Evolutionary conservation across 2,113 vertebrate species (phyloP).

Genomic region (Peromyscus maniculatus): DNA sequence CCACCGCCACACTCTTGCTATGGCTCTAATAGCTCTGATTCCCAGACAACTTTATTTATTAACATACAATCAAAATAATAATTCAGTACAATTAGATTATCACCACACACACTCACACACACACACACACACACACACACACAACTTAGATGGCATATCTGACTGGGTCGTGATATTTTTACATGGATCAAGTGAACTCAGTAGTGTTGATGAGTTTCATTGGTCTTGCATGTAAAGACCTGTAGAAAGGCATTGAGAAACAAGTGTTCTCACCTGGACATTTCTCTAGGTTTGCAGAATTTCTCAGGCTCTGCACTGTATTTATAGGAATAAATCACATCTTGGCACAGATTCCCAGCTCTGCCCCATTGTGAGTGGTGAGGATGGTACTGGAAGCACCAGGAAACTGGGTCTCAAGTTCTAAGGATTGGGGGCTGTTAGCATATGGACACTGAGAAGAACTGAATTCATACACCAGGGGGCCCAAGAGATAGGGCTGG

Average conservation of each 20-base stretch:
- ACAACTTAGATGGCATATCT: background rate
- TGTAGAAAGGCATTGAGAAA: background rate
- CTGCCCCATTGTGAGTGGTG: too few species aligned
- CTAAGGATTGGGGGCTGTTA: background rate
- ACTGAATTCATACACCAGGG: background rate
- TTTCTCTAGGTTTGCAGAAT: background rate
- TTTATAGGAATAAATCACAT: background rate
- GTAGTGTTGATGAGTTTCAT: background rate
- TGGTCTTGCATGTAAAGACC: background rate
- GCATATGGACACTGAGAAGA: too few species aligned
- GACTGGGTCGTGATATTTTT: background rate
- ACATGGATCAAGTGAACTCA: background rate
- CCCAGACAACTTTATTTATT: too few species aligned
- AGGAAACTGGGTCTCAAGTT: background rate
- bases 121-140: background rate
- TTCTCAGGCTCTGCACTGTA: background rate
- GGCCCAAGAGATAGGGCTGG: background rate
- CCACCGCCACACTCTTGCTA: too few species aligned
- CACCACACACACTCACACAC: background rate
- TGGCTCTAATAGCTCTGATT: too few species aligned
- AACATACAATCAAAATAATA: too few species aligned
- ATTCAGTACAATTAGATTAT: too few species aligned
- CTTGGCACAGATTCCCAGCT: background rate
- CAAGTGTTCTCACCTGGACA: background rate
- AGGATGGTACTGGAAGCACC: background rate